Base-by-base conservation (phyloP, 2,888 invertebrate species). In the Cephus spinipes region DNA sequence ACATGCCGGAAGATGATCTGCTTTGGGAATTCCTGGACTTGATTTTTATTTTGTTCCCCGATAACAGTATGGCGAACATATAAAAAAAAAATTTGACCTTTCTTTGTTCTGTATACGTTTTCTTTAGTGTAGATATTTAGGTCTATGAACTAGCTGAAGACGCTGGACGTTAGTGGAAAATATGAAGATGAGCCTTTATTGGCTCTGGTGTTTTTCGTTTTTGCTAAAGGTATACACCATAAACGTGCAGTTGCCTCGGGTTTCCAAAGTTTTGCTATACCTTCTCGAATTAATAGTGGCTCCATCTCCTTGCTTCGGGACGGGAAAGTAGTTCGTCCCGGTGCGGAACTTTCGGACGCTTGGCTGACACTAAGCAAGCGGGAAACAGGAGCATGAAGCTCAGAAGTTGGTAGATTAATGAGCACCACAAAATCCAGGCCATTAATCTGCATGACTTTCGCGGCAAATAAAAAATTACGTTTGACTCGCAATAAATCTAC, bases 1-100 rank as follows among this genome's bases (percentile, higher is more conserved):
- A 77, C 77, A 77, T 77, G 77, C 71, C 77, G 77, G 77, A 77
- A 77, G 77, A 77, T 77, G 74, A 77, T 77, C 77, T 77, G 75
- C 77, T 77, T 77, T 77, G 73, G 77, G 75, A 73, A 31, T 36
- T 69, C 69, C 69, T 55, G 55, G 23, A 55, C 55, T 9, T 23
- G 55, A 9, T 55, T 55, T 55, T 55, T 55, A 55, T 55, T 55
- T 55, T 23, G 23, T 55, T 15, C 9, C 9, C 23, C 55, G 2
- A 55, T 55, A 55, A 55, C 55, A 55, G 15, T 55, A 23, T 55
- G 55, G 55, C 55, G 23, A 55, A 55, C 55, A 23, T 55, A 9
- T 23, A 2, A 23, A 55, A 15, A 9, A 35, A 55, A 15, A 55
- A 55, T 23, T 2, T 23, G 9, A 15, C 6, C 23, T 55, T 55